These are phyloP conservation scores for Hirtodrosophila trivittata DNA, from an alignment of 2,888 invertebrate genomes.

Conservation along the genomic window DNA sequence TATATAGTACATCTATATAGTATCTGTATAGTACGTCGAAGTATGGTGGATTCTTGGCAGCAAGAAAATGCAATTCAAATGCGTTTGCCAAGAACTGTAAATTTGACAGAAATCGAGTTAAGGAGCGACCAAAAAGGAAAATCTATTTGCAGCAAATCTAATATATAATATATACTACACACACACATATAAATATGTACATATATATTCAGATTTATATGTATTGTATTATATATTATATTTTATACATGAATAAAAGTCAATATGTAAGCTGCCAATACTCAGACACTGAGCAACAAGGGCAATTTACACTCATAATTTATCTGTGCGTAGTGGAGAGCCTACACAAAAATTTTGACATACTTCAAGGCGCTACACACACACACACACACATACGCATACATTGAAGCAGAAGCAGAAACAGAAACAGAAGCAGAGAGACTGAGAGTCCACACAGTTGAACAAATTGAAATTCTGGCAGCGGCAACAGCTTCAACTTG, in stretches of 20 bases:
- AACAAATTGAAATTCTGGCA: slow-evolving; percentile 56
- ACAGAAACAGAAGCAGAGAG: slow-evolving; percentile 19
- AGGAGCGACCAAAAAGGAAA: slow-evolving; percentile 10
- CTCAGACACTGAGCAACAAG: slow-evolving; percentile 54
- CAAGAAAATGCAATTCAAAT: slow-evolving; percentile 25
- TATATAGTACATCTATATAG: slow-evolving; percentile 11
- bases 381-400: slow-evolving; percentile 21
- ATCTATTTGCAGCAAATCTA: slow-evolving; percentile 18
- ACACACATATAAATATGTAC: neutral
- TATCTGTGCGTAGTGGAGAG: slow-evolving; percentile 48
- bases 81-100: slow-evolving; percentile 30
- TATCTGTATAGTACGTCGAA: slow-evolving; percentile 17
- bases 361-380: slow-evolving; percentile 60
- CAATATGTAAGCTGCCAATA: slow-evolving; percentile 34
- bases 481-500: slow-evolving; percentile 76
- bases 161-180: slow-evolving; percentile 1
- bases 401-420: slow-evolving; percentile 9
- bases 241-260: slow-evolving; percentile 8
- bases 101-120: slow-evolving; percentile 42
- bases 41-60: slow-evolving; percentile 8
- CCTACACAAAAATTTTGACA: slow-evolving; percentile 60
- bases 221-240: slow-evolving; percentile 1
- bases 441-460: slow-evolving; percentile 2
- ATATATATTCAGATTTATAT: slow-evolving; percentile 1
- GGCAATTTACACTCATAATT: slow-evolving; percentile 69